Percentiles rank a stretch among this genome's conserved stretches.
Evolutionary conservation across 2,113 vertebrate species (phyloP).

Genomic region (Urocynchramus pylzowi): DNA sequence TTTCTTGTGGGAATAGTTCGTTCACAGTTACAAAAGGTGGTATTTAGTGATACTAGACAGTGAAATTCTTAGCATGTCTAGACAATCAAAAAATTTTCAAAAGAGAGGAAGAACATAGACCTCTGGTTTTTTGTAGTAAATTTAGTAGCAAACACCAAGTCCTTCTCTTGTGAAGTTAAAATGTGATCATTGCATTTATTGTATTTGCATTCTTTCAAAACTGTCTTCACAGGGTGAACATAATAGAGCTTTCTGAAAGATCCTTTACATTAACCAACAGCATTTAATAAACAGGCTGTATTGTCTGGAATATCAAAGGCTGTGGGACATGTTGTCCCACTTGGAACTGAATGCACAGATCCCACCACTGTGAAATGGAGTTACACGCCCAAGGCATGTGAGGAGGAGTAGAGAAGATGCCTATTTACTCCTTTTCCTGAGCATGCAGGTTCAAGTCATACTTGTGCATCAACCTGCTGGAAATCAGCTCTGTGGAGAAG

Average conservation of each 20-base stretch:
- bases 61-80: background rate
- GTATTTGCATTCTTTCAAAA: background rate
- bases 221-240: background rate
- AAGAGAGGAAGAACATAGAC: background rate
- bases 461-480: background rate
- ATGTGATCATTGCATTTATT: background rate
- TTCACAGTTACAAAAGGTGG: background rate
- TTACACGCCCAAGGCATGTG: background rate
- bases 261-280: background rate
- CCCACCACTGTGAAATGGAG: background rate
- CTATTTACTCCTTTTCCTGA: background rate
- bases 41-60: background rate
- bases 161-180: background rate
- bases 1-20: background rate
- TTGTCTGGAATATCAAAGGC: background rate
- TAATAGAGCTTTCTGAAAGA: background rate
- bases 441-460: background rate
- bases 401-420: background rate
- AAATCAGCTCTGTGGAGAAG: background rate
- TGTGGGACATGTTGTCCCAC: rapidly evolving
- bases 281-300: background rate
- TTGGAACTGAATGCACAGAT: background rate
- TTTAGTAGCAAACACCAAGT: background rate
- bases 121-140: background rate
- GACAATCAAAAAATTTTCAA: background rate